Evolutionary conservation across 2,888 invertebrate genomes (phyloP), one percentile per base, ranked within the genome.

Genomic region (Stenichneumon culpator): DNA sequence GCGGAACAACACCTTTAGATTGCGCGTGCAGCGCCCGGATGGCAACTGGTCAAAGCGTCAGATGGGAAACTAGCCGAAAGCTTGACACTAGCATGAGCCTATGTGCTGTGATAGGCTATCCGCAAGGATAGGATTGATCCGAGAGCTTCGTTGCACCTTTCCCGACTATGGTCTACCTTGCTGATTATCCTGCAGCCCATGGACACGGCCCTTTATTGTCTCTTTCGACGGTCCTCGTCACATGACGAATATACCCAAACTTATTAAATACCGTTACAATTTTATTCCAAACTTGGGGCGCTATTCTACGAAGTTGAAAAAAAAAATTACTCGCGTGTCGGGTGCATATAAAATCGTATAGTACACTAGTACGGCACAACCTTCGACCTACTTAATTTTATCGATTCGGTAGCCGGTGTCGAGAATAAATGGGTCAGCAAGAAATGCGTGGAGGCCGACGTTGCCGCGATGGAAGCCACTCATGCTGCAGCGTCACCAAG

Each of bases 341-440:
- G 19, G 19, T 69, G 60, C 47, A 14, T 57, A 36, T 14, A 32
- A 14, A 39, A 28, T 39, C 16, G 69, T 54, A 63, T 32, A 72
- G 36, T 47, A 68, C 44, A 63, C 57, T 68, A 69, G 77, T 79
- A 72, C 75, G 68, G 86, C 73, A 60, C 65, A 83, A 83, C 86
- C 83, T 86, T 83, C 86, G 86, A 86, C 86, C 86, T 78, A 86
- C 80, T 86, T 86, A 79, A 67, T 80, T 69, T 79, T 86, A 86
- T 86, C 86, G 86, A 86, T 86, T 80, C 74, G 74, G 79, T 54
- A 77, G 60, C 11, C 60, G 75, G 69, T 36, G 85, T 73, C 79
- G 67, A 73, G 70, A 36, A 60, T 73, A 84, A 83, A 79, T 86
- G 80, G 86, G 86, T 86, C 86, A 86, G 72, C 73, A 16, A 77